A percentile compares a stretch with the other conserved stretches of the same genome.
Evolutionary conservation across 1,140 invertebrate genomes (phyloP).

Genomic region (Micrasema minimum): DNA sequence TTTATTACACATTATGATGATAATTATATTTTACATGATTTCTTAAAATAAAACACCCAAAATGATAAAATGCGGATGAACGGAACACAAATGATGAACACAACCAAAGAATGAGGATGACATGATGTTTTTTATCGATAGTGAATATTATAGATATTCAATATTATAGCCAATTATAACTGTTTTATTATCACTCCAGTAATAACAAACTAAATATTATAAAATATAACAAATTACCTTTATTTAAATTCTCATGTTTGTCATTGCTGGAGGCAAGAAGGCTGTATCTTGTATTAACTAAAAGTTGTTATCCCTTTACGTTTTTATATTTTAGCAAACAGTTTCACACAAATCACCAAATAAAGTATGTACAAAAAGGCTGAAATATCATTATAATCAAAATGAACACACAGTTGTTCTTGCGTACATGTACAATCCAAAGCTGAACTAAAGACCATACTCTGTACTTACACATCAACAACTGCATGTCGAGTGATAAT

Average conservation of each 20-base stretch:
- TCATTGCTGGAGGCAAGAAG: constrained; percentile 44
- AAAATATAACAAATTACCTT: background rate
- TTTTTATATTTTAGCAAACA: constrained; percentile 37
- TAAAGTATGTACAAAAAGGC: constrained; percentile 46
- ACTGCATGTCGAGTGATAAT: constrained; percentile 40
- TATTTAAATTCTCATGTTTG: constrained; percentile 14
- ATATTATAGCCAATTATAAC: constrained; percentile 41
- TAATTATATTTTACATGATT: constrained; percentile 30
- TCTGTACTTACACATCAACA: constrained; percentile 24
- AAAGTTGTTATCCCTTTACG: constrained; percentile 50
- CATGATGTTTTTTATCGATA: constrained; percentile 27
- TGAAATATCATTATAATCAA: constrained; percentile 41
- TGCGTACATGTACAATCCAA: background rate
- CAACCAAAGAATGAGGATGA: constrained; percentile 43
- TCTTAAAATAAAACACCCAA: constrained; percentile 42
- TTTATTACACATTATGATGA: background rate
- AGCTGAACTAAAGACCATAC: background rate
- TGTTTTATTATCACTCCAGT: constrained; percentile 18
- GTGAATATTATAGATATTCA: constrained; percentile 11
- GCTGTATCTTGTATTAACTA: constrained; percentile 69
- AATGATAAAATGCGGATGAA: constrained; percentile 43
- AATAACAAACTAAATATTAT: constrained; percentile 34
- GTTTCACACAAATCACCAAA: constrained; percentile 52
- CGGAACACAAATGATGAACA: constrained; percentile 43
- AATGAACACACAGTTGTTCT: constrained; percentile 41